Percentiles rank a stretch among this genome's conserved stretches.
Conservation (phyloP, 2,113 vertebrate genomes). For the Panthera uncia region DNA sequence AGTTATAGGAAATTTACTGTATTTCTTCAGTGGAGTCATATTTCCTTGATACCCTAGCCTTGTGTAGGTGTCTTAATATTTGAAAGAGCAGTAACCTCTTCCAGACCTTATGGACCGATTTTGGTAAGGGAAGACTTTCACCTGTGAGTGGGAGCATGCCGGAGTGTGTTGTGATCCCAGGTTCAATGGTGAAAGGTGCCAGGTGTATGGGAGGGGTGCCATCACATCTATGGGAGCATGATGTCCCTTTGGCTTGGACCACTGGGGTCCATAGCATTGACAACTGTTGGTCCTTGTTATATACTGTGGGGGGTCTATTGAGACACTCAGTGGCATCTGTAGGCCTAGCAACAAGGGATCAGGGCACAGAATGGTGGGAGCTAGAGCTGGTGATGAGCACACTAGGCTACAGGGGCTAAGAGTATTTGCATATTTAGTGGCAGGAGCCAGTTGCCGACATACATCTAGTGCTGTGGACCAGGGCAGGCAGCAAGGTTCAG, state of each 20-base stretch:
- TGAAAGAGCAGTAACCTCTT: not conserved
- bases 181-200: no score
- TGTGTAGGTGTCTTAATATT: not conserved
- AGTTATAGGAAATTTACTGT: not conserved
- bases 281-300: not conserved
- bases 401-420: not conserved
- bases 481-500: not conserved
- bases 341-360: not conserved
- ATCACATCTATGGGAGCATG: not conserved
- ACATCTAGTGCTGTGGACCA: not conserved
- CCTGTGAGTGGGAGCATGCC: not conserved
- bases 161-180: not conserved
- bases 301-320: not conserved
- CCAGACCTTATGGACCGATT: not conserved
- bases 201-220: not conserved
- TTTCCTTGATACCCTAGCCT: not conserved
- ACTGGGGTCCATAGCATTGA: not conserved
- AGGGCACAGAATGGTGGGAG: not conserved
- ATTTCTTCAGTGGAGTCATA: not conserved
- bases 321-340: not conserved
- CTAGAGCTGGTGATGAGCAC: not conserved
- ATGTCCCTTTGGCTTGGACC: not conserved
- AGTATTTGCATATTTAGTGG: not conserved
- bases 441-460: not conserved
- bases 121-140: not conserved